Evolutionary conservation across 2,113 vertebrate genomes (phyloP).

Genomic region (Prunella fulvescens): DNA sequence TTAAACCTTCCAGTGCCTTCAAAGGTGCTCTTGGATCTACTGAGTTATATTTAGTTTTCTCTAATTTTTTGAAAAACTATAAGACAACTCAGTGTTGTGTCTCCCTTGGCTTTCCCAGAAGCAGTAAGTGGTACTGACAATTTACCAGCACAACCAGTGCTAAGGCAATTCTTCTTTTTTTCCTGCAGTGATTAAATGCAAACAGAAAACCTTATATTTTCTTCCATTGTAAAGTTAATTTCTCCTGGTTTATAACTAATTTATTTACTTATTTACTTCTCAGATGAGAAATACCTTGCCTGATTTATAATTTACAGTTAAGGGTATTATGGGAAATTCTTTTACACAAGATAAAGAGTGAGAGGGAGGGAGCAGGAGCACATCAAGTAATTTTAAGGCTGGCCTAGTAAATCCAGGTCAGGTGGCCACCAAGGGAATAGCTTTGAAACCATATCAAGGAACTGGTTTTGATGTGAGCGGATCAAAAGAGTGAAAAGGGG

Average conservation of each 20-base stretch:
- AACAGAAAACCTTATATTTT: slow-evolving; percentile 27
- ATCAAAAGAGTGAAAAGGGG: slow-evolving; percentile 13
- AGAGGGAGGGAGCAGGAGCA: not conserved
- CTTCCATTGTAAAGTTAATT: not conserved
- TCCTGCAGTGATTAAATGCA: slow-evolving; percentile 47
- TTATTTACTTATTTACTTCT: not conserved
- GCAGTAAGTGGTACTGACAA: slow-evolving; percentile 48
- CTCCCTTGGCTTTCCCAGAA: slow-evolving; percentile 63
- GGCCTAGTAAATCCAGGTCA: slow-evolving; percentile 49
- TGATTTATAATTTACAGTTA: slow-evolving; percentile 1
- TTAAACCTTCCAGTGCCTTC: slow-evolving; percentile 65
- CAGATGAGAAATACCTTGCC: not conserved
- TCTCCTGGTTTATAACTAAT: not conserved
- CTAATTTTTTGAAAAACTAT: slow-evolving; percentile 11
- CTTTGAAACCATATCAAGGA: slow-evolving; percentile 33
- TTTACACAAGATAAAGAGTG: not conserved
- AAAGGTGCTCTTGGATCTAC: slow-evolving; percentile 56
- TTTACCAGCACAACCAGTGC: not conserved
- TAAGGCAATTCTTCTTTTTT: slow-evolving; percentile 4
- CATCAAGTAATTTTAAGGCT: slow-evolving; percentile 28
- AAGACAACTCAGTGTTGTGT: slow-evolving; percentile 44
- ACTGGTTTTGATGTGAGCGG: not conserved
- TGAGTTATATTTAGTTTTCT: slow-evolving; percentile 67
- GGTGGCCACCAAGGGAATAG: slow-evolving; percentile 19
- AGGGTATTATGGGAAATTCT: not conserved